These are phyloP conservation scores for Galbula dea DNA, from an alignment of 2,113 vertebrate genomes.

Conservation along the genomic window DNA sequence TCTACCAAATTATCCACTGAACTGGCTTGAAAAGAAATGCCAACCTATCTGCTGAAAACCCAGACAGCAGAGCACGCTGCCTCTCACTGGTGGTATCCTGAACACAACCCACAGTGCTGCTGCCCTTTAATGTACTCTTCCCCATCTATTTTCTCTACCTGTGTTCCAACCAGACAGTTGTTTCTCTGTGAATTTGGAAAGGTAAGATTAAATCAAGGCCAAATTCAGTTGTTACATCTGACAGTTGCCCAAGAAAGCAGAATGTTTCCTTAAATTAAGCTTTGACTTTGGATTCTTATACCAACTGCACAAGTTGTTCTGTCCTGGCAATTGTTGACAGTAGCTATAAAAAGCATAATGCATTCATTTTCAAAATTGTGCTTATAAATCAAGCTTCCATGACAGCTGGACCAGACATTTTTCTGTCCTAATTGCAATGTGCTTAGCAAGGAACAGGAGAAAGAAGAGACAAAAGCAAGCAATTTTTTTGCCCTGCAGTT, in stretches of 20 bases:
- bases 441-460: neutral
- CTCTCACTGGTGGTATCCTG: fast-evolving
- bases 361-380: constrained; percentile 51
- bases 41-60: neutral
- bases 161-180: neutral
- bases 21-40: neutral
- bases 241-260: constrained; percentile 9
- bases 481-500: neutral
- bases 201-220: constrained; percentile 1
- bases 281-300: constrained; percentile 10
- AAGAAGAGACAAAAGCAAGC: neutral
- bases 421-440: constrained; percentile 7
- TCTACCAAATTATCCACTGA: neutral
- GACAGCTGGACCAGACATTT: constrained; percentile 20
- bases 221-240: neutral
- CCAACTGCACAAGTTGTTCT: constrained; percentile 50
- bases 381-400: constrained; percentile 23
- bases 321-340: constrained; percentile 50
- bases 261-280: constrained; percentile 12
- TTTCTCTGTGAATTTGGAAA: neutral
- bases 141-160: neutral
- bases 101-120: neutral
- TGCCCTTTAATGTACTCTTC: neutral
- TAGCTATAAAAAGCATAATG: constrained; percentile 63
- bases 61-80: neutral